Evolutionary conservation across 1,140 invertebrate species (phyloP).

Genomic region (Hyphantria cunea): DNA sequence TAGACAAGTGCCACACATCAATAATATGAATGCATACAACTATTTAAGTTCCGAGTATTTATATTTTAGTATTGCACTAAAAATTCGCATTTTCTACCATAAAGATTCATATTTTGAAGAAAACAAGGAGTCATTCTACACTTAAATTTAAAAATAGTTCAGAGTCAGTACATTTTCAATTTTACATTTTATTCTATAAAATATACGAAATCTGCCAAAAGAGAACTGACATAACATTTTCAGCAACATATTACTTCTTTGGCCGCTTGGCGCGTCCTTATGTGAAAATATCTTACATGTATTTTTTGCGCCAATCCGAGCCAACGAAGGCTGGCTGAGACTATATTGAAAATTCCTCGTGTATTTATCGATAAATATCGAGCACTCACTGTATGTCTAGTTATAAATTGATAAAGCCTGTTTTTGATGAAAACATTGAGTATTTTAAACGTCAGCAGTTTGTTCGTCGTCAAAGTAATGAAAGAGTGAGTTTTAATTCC

Average conservation of each 20-base stretch:
- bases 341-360: constrained; percentile 50
- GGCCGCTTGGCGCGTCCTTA: constrained; percentile 34
- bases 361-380: constrained; percentile 17
- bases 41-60: too few relatives aligned
- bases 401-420: neutral
- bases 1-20: neutral
- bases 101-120: too few relatives aligned
- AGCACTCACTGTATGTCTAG: constrained; percentile 5
- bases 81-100: neutral
- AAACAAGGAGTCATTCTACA: too few relatives aligned
- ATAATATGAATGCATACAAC: too few relatives aligned
- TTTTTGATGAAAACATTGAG: too few relatives aligned
- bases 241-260: constrained; percentile 41
- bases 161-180: neutral
- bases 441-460: neutral
- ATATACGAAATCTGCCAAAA: neutral
- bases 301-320: constrained; percentile 51
- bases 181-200: constrained; percentile 17
- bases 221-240: constrained; percentile 24
- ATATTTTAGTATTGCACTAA: too few relatives aligned
- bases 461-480: neutral
- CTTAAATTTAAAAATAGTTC: too few relatives aligned
- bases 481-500: neutral
- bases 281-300: constrained; percentile 54
- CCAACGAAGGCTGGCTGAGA: constrained; percentile 1